Conservation (phyloP, 1,140 invertebrate species). For the Manduca sexta region DNA sequence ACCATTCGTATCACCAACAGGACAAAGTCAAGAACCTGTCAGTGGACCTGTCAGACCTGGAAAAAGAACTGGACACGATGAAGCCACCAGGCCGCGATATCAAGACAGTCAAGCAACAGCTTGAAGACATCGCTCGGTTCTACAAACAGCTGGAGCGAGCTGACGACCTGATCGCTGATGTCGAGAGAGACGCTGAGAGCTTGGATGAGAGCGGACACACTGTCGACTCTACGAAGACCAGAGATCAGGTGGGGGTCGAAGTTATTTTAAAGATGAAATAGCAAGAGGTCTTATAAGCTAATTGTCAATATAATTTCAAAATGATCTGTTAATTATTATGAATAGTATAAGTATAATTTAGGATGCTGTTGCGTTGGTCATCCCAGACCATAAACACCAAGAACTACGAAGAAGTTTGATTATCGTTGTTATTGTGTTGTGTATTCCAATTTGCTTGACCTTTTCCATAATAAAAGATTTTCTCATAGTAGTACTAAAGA, state of each 20-base stretch:
- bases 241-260: constrained; percentile 73
- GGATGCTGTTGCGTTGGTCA: too few species aligned
- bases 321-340: too few species aligned
- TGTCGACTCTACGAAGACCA: constrained; percentile 84
- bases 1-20: constrained; percentile 27
- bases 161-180: constrained; percentile 80
- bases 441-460: too few species aligned
- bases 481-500: too few species aligned
- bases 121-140: constrained; percentile 84
- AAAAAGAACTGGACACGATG: constrained; percentile 89
- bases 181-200: constrained; percentile 82
- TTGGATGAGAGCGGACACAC: constrained; percentile 88
- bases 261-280: too few species aligned
- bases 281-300: too few species aligned
- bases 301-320: too few species aligned
- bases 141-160: constrained; percentile 79
- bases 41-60: constrained; percentile 84
- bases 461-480: too few species aligned
- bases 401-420: too few species aligned
- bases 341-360: too few species aligned
- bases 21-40: constrained; percentile 86
- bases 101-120: constrained; percentile 87
- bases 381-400: too few species aligned
- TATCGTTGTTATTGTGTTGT: too few species aligned
- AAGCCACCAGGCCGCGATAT: constrained; percentile 90